Base-by-base conservation (phyloP, 1,140 invertebrate species). In the Penaeus indicus region DNA sequence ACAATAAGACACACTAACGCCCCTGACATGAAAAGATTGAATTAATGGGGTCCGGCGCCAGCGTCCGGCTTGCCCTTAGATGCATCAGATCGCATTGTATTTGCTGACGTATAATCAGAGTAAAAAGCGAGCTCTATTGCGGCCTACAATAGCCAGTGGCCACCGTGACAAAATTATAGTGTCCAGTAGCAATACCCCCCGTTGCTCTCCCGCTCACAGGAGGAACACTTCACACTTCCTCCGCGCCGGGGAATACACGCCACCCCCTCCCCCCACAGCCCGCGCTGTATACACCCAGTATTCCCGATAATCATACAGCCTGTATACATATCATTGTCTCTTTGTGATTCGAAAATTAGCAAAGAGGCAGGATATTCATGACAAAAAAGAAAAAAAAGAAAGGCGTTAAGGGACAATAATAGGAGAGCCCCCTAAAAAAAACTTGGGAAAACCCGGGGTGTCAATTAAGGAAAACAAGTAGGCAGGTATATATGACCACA, bases 71-170 rank as follows among this genome's bases (percentile, higher is more conserved):
- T n/a, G 86, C 42, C 86, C 78, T 82, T 83, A 84, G 86, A 88
- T 88, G 86, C 86, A 88, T 88, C 86, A 88, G 86, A 88, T 88
- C 82, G 67, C 86, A 88, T 88, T 88, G 86, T 88, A 88, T 88
- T 84, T 77, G 79, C 27, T 88, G 86, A 88, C 86, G 86, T 63
- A 88, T 88, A 88, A 88, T 88, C 81, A 88, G 86, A 88, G 72
- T 88, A 88, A 88, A 88, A 88, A 88, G 86, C 86, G 86, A 69
- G 86, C 82, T 88, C 86, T 88, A 88, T 88, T 88, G 86, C 86
- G 81, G 86, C 47, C 79, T 84, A 88, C 86, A 88, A 88, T 88
- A 78, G 86, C 81, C 81, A 16, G 27, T 64, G 86, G 60, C 81
- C 82, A 78, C 86, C 86, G 86, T 88, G 86, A 88, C 86, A 88